These are phyloP conservation scores for Apeltes quadracus DNA, from an alignment of 2,113 vertebrate genomes.

Conservation along the genomic window DNA sequence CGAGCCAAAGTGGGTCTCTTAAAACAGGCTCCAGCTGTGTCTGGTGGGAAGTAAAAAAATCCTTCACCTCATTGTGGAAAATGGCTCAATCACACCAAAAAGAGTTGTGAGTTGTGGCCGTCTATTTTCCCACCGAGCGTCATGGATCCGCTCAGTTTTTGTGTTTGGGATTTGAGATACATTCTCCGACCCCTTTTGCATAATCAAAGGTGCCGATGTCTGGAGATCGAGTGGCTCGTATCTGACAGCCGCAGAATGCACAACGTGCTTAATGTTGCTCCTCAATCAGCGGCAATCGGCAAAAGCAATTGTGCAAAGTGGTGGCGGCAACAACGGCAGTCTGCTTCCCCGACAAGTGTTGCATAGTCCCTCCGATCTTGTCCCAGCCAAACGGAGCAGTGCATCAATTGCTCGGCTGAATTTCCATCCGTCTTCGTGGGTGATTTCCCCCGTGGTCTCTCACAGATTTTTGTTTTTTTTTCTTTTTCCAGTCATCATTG, in stretches of 20 bases:
- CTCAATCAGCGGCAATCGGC: constrained; percentile 34
- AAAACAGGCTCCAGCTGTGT: constrained; percentile 34
- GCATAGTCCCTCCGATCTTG: constrained; percentile 62
- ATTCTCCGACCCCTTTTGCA: constrained; percentile 33
- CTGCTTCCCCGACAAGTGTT: constrained; percentile 57
- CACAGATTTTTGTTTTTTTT: neutral
- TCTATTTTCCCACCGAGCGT: neutral
- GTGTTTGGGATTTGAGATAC: constrained; percentile 20
- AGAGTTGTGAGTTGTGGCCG: neutral
- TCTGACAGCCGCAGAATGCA: constrained; percentile 20
- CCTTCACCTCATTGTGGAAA: constrained; percentile 60
- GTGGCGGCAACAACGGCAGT: constrained; percentile 16
- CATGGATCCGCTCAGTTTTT: constrained; percentile 18
- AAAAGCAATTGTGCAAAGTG: constrained; percentile 34
- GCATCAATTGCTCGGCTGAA: constrained; percentile 71
- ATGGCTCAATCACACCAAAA: constrained; percentile 50
- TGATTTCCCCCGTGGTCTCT: constrained; percentile 74
- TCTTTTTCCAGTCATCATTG: neutral
- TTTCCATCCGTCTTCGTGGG: constrained; percentile 68
- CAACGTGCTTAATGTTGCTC: constrained; percentile 39
- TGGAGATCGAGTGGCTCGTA: constrained; percentile 14
- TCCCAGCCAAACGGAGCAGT: constrained; percentile 64
- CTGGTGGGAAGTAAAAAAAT: constrained; percentile 53
- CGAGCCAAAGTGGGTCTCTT: constrained; percentile 49
- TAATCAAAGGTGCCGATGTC: constrained; percentile 34